phyloP scores from a whole-genome alignment of 2,113 vertebrate genomes.

The Vireo altiloquus region DNA sequence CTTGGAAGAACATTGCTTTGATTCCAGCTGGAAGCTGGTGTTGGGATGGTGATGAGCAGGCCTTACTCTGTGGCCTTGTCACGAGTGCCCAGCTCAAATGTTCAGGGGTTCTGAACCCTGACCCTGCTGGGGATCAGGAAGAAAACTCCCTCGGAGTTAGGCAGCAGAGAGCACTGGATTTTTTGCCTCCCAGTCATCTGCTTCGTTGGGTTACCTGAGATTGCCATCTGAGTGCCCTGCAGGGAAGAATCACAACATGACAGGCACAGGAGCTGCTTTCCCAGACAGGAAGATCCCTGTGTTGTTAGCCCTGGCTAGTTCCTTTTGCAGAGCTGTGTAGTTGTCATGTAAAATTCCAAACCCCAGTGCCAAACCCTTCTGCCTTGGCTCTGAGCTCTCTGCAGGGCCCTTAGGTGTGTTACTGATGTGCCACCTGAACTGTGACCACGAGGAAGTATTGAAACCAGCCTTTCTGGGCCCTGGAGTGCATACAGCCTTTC shows the following conservation, averaged over 20 bases:
- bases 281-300: neutral
- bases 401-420: neutral
- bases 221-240: neutral
- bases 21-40: neutral
- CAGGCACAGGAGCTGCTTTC: neutral
- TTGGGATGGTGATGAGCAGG: neutral
- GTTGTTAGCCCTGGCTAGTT: neutral
- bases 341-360: neutral
- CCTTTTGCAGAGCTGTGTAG: neutral
- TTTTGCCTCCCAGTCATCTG: neutral
- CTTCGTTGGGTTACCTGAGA: neutral
- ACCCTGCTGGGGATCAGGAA: neutral
- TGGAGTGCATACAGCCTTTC: neutral
- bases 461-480: neutral
- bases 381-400: neutral
- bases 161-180: neutral
- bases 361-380: neutral
- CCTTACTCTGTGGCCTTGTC: neutral
- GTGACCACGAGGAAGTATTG: neutral
- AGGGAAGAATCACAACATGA: neutral
- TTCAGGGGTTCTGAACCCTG: neutral
- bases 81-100: neutral
- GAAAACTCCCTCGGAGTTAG: neutral
- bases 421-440: neutral
- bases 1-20: neutral